Conservation (phyloP, 2,888 invertebrate species). For the Elgonia sp. region DNA sequence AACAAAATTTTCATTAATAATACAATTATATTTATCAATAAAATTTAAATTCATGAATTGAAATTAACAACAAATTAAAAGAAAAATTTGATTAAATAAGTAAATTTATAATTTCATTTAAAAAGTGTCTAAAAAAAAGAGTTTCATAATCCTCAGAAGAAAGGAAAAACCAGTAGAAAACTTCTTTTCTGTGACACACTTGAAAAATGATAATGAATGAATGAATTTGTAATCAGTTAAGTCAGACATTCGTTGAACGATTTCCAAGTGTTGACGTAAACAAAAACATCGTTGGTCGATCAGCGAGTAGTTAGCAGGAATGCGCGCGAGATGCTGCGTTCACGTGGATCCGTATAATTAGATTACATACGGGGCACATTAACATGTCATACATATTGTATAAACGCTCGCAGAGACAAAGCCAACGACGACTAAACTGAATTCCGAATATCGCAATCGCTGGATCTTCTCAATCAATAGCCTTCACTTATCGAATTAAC, state of each 20-base stretch:
- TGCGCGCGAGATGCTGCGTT: constrained; percentile 73
- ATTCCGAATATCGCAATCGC: constrained; percentile 33
- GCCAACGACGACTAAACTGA: constrained; percentile 34
- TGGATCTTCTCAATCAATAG: constrained; percentile 21
- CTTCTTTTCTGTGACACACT: not conserved
- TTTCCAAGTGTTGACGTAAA: constrained; percentile 35
- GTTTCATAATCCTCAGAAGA: not conserved
- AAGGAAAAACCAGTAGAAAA: not conserved
- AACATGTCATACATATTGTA: constrained; percentile 86
- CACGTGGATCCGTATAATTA: constrained; percentile 85
- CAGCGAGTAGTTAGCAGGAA: constrained; percentile 1
- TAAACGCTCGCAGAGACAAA: constrained; percentile 79
- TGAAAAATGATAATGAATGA: constrained; percentile 14
- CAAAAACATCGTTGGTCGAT: constrained; percentile 41
- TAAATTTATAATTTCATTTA: too few species aligned
- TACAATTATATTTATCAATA: too few species aligned
- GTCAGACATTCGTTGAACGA: too few species aligned
- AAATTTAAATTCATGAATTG: too few species aligned
- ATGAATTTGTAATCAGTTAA: constrained; percentile 30
- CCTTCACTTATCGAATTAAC: constrained; percentile 15
- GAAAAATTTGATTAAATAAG: too few species aligned
- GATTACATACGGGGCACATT: constrained; percentile 85
- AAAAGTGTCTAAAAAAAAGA: too few species aligned
- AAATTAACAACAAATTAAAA: too few species aligned
- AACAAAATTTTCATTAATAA: too few species aligned